These are phyloP conservation scores for Urophycis tenuis DNA, from an alignment of 2,797 vertebrate species.

Conservation along the genomic window DNA sequence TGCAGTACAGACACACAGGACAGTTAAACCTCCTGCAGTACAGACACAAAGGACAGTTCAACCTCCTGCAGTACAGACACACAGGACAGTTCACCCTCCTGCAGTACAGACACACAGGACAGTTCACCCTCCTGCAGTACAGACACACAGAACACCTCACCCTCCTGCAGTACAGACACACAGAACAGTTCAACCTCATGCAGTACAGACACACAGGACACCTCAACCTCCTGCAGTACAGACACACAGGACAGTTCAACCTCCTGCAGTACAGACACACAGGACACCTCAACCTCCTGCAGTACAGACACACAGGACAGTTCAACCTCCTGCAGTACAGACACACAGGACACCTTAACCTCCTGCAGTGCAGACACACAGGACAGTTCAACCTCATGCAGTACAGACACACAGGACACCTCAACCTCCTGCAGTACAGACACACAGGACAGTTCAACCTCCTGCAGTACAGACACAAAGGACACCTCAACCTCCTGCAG, in stretches of 20 bases:
- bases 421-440: slow-evolving; percentile 41
- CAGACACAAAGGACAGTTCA: slow-evolving; percentile 24
- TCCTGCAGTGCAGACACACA: neutral
- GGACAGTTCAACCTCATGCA: slow-evolving; percentile 16
- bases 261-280: too few relatives aligned
- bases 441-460: slow-evolving; percentile 24
- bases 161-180: too few relatives aligned
- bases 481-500: too few relatives aligned
- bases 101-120: slow-evolving; percentile 32
- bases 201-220: too few relatives aligned
- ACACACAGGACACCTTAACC: slow-evolving; percentile 3
- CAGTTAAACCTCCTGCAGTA: slow-evolving; percentile 26
- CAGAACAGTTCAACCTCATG: too few relatives aligned
- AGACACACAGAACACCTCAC: slow-evolving; percentile 15
- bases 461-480: slow-evolving; percentile 33
- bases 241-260: too few relatives aligned
- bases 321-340: slow-evolving; percentile 33
- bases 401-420: slow-evolving; percentile 31
- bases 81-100: slow-evolving; percentile 23
- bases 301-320: slow-evolving; percentile 44
- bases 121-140: too few relatives aligned
- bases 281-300: too few relatives aligned
- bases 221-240: too few relatives aligned
- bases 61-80: too few relatives aligned
- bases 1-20: slow-evolving; percentile 46